These are phyloP conservation scores for Desoria tigrina DNA, from an alignment of 2,888 invertebrate genomes.

Conservation along the genomic window DNA sequence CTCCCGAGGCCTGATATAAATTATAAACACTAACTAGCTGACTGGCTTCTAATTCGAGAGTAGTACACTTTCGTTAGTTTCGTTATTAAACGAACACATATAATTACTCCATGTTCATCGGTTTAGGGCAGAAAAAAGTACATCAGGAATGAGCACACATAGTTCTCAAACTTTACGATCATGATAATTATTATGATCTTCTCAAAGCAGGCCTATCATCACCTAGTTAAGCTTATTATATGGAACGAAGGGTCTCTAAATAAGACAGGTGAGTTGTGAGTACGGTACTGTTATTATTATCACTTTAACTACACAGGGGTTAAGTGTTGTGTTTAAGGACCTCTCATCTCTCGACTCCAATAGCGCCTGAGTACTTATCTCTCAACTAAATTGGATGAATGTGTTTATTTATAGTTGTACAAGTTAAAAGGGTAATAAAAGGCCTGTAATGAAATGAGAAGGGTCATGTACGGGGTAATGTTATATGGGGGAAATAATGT, in stretches of 20 bases:
- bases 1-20: not conserved
- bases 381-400: conserved; percentile 34
- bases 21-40: not conserved
- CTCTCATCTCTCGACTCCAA: no score
- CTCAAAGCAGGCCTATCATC: conserved; percentile 1
- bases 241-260: no score
- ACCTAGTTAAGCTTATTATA: not conserved
- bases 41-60: not conserved
- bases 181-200: conserved; percentile 2
- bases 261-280: no score
- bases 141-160: no score
- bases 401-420: conserved; percentile 31
- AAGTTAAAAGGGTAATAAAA: conserved; percentile 50
- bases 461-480: conserved; percentile 38
- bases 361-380: conserved; percentile 22
- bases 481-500: conserved; percentile 32
- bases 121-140: not conserved
- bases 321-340: no score
- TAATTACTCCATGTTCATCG: conserved; percentile 3
- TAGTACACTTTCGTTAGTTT: not conserved
- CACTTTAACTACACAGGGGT: no score
- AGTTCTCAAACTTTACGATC: not conserved
- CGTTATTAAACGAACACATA: not conserved
- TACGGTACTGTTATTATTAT: no score
- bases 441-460: conserved; percentile 47